These are phyloP conservation scores for Folsomia candida DNA, from an alignment of 2,888 invertebrate genomes.

Conservation along the genomic window DNA sequence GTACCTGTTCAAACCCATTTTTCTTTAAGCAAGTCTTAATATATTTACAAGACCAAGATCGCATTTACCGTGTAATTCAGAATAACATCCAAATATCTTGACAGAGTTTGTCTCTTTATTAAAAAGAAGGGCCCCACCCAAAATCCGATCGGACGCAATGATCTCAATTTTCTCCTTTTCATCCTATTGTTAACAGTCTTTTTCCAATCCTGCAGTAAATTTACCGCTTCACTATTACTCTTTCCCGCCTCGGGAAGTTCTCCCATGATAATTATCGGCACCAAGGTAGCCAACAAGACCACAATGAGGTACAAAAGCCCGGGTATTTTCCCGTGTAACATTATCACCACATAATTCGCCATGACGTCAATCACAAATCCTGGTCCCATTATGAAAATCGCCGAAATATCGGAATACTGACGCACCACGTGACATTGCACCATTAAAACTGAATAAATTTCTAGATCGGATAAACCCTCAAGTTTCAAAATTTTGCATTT, in stretches of 20 bases:
- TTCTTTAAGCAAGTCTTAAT: too few species aligned
- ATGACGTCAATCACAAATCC: neutral
- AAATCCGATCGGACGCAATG: neutral
- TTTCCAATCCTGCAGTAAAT: neutral
- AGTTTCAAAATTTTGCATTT: neutral
- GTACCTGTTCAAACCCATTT: too few species aligned
- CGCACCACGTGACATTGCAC: neutral
- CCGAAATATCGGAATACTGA: neutral
- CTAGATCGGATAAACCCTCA: neutral
- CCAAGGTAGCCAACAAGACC: neutral
- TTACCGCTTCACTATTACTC: neutral
- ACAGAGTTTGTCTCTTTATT: neutral
- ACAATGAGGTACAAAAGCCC: neutral
- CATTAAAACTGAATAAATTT: neutral
- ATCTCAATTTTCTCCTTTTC: neutral
- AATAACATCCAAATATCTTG: neutral
- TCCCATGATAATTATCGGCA: neutral
- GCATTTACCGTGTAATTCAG: too few species aligned
- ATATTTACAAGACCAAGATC: too few species aligned
- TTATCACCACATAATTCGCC: neutral
- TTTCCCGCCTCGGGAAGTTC: neutral
- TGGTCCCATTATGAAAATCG: neutral
- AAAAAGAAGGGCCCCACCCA: neutral
- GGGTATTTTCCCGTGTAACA: neutral
- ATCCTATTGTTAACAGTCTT: neutral